These are phyloP conservation scores for Aleiodes sp. DNA, from an alignment of 1,140 invertebrate genomes.

Conservation along the genomic window DNA sequence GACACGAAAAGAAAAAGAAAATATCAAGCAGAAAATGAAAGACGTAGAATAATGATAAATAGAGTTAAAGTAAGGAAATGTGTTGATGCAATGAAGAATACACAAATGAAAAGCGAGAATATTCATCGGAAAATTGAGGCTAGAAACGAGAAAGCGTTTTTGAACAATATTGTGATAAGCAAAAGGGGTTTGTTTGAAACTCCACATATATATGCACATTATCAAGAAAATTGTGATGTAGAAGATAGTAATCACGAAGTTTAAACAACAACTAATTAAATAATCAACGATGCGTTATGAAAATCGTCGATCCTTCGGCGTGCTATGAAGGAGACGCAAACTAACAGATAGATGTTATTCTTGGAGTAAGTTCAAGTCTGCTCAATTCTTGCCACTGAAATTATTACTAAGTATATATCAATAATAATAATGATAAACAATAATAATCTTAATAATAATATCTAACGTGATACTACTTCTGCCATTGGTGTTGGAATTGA, in stretches of 20 bases:
- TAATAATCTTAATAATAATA: conserved; percentile 4
- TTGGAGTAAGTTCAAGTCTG: conserved; percentile 28
- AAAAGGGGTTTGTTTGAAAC: no score
- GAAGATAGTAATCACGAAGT: background rate
- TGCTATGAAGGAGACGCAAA: background rate
- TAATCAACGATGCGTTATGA: background rate
- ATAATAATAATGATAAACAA: background rate
- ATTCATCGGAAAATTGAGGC: background rate
- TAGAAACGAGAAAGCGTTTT: background rate
- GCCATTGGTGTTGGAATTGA: background rate
- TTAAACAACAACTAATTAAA: background rate
- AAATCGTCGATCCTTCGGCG: background rate
- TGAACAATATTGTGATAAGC: background rate
- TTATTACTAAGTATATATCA: conserved; percentile 16
- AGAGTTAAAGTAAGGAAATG: background rate
- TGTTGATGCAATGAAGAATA: background rate
- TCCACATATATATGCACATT: background rate
- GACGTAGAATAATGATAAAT: background rate
- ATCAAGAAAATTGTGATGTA: background rate
- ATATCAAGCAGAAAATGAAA: background rate
- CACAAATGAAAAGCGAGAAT: background rate
- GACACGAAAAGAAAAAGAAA: no score
- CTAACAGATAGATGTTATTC: conserved; percentile 26
- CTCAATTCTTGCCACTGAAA: conserved; percentile 11
- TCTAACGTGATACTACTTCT: conserved; percentile 6